Conservation (phyloP, 2,888 invertebrate species). For the Hydraecia micacea region DNA sequence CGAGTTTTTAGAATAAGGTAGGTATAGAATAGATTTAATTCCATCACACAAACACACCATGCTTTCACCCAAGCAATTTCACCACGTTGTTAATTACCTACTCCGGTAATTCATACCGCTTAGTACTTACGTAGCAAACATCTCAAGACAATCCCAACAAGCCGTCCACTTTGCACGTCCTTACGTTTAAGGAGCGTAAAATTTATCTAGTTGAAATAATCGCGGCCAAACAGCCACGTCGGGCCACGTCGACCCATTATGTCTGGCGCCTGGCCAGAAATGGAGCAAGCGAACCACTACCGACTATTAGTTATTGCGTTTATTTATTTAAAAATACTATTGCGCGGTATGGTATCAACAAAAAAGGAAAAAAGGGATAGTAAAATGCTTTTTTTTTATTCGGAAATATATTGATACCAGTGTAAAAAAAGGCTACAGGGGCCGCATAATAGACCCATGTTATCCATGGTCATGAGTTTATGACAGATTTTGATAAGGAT, state of each 20-base stretch:
- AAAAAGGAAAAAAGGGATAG: slow-evolving; percentile 20
- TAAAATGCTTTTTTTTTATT: background rate
- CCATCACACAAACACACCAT: background rate
- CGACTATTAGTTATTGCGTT: slow-evolving; percentile 70
- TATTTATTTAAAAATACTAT: slow-evolving; percentile 66
- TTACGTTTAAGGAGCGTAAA: slow-evolving; percentile 83
- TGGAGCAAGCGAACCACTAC: slow-evolving; percentile 70
- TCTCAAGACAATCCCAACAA: slow-evolving; percentile 59
- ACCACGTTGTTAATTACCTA: slow-evolving; percentile 39
- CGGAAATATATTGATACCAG: background rate
- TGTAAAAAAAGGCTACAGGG: background rate
- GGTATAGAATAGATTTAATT: background rate
- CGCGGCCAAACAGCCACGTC: slow-evolving; percentile 78
- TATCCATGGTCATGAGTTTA: too few species aligned
- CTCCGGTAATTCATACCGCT: slow-evolving; percentile 37
- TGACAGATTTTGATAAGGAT: background rate
- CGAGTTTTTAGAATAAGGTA: background rate
- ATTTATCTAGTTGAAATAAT: slow-evolving; percentile 87
- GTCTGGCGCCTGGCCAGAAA: slow-evolving; percentile 82
- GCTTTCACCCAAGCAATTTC: slow-evolving; percentile 2
- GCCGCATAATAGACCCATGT: background rate
- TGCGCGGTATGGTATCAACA: slow-evolving; percentile 39
- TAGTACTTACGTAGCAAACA: slow-evolving; percentile 41
- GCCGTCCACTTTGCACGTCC: slow-evolving; percentile 78
- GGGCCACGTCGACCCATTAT: slow-evolving; percentile 78